A percentile compares a stretch with the other conserved stretches of the same genome.
phyloP scores from a whole-genome alignment of 2,797 vertebrate species.

The Notoglanidium macrostoma region DNA sequence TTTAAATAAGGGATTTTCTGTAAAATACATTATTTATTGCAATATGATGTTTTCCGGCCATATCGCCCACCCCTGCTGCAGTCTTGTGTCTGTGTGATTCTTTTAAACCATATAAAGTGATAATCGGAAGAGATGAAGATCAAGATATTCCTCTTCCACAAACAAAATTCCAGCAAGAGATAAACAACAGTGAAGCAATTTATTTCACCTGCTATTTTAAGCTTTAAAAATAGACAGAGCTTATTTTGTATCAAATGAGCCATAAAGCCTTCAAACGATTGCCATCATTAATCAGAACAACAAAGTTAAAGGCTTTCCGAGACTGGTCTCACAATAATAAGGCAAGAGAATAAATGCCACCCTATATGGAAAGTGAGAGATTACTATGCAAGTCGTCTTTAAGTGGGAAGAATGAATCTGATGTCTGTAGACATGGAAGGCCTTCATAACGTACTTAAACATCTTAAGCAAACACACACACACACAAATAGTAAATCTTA shows the following conservation, averaged over 20 bases:
- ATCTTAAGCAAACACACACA: not conserved
- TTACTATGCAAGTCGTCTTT: not conserved
- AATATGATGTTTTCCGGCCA: not conserved
- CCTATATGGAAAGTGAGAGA: constrained; percentile 20
- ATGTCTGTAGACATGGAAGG: constrained; percentile 5
- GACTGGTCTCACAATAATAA: constrained; percentile 27
- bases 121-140: not conserved
- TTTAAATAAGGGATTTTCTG: not conserved
- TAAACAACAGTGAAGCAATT: constrained; percentile 47
- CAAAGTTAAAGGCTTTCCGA: constrained; percentile 15
- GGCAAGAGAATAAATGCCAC: not conserved
- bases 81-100: not conserved
- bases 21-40: not conserved
- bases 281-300: constrained; percentile 39
- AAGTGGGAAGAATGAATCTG: not conserved
- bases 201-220: constrained; percentile 53
- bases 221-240: constrained; percentile 43
- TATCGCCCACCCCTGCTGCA: not conserved
- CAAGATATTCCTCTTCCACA: constrained; percentile 44
- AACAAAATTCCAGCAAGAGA: constrained; percentile 47
- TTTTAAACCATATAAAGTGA: constrained; percentile 38
- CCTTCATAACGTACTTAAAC: not conserved
- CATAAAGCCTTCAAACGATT: constrained; percentile 49
- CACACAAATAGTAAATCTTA: not conserved
- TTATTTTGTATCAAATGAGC: constrained; percentile 54